These are phyloP conservation scores for Schizopygopsis pylzovi DNA, from an alignment of 2,797 vertebrate genomes.

Conservation along the genomic window DNA sequence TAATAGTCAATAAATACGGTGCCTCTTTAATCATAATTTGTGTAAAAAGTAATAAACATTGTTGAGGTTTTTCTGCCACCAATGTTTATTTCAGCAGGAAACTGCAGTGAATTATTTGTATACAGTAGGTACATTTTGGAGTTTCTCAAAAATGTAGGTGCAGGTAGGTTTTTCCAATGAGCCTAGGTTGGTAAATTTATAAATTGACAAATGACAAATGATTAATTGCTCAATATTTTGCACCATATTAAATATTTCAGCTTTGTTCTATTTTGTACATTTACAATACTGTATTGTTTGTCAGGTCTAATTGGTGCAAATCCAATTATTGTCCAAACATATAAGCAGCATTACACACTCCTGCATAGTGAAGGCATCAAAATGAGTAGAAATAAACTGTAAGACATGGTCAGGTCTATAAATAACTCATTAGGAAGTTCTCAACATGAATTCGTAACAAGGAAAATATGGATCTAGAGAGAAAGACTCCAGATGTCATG, in stretches of 20 bases:
- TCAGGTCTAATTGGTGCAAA: neutral
- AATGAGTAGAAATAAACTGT: neutral
- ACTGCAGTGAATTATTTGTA: neutral
- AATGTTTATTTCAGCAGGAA: neutral
- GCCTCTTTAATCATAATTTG: neutral
- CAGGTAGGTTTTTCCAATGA: neutral
- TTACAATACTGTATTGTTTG: neutral
- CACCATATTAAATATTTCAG: neutral
- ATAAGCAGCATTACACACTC: neutral
- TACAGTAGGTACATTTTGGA: neutral
- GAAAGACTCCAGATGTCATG: conserved; percentile 48
- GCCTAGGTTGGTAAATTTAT: neutral
- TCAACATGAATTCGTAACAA: conserved; percentile 23
- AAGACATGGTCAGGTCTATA: neutral
- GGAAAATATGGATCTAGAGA: conserved; percentile 26
- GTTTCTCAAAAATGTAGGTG: neutral
- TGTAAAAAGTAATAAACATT: neutral
- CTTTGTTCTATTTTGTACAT: neutral
- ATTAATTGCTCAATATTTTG: neutral
- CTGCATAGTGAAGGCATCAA: neutral
- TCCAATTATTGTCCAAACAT: neutral
- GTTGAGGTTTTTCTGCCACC: neutral
- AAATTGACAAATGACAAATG: neutral
- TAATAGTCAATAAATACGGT: neutral
- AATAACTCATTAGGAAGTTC: conserved; percentile 24